Evolutionary conservation across 2,888 invertebrate species (phyloP).

Genomic region (Drosophila basisetae): DNA sequence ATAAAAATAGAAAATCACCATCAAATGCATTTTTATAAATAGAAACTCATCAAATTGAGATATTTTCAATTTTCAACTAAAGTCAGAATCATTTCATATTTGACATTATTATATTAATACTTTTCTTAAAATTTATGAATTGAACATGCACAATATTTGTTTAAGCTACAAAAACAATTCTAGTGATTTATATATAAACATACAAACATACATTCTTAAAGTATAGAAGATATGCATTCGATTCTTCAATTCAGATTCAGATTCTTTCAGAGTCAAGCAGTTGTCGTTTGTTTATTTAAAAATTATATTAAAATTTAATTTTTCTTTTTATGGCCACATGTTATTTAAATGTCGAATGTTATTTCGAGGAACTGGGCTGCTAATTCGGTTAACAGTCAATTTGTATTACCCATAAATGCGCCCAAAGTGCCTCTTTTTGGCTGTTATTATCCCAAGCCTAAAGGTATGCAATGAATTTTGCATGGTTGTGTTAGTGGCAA

Average conservation of each 20-base stretch:
- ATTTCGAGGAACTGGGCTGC: not conserved
- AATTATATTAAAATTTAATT: not conserved
- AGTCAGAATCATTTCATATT: not conserved
- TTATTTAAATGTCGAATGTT: not conserved
- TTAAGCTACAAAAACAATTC: not conserved
- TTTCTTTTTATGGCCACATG: fast-evolving
- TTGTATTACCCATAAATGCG: not conserved
- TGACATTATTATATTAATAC: not conserved
- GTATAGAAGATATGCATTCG: no score
- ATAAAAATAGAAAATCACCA: not conserved
- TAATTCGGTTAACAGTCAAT: not conserved
- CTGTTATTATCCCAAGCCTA: not conserved
- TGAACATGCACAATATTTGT: not conserved
- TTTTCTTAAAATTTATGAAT: not conserved
- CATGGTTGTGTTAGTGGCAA: not conserved
- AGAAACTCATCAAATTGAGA: not conserved
- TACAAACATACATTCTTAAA: no score
- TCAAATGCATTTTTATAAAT: not conserved
- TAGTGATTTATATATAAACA: no score
- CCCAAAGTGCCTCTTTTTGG: not conserved
- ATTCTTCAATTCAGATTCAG: no score
- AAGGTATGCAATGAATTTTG: not conserved
- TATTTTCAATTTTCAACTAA: not conserved
- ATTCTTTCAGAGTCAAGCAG: not conserved
- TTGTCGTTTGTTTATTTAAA: not conserved